Percentiles rank a stretch among this genome's conserved stretches.
These are phyloP conservation scores for Cirrhinus mrigala DNA, from an alignment of 2,797 vertebrate species.

Conservation along the genomic window DNA sequence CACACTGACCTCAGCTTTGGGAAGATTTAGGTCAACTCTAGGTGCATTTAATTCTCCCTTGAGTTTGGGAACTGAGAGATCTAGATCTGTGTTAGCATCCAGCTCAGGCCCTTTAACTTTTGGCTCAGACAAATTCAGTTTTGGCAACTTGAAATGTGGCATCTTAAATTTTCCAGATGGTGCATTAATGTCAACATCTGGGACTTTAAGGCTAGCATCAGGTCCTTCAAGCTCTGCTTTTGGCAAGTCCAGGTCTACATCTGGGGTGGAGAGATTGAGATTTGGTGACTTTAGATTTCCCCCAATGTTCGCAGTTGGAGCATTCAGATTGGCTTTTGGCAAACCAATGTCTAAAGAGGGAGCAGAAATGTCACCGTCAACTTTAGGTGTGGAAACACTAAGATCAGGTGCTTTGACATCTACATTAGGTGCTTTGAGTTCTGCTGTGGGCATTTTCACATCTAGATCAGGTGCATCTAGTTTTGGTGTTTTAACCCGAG, in stretches of 20 bases:
- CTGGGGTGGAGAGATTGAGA: constrained; percentile 37
- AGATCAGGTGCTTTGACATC: constrained; percentile 45
- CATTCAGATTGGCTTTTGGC: constrained; percentile 45
- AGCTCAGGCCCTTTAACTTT: constrained; percentile 44
- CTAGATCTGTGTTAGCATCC: constrained; percentile 42
- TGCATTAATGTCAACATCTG: constrained; percentile 47
- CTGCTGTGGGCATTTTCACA: constrained; percentile 57
- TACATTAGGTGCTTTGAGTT: constrained; percentile 51
- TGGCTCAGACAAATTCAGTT: constrained; percentile 37
- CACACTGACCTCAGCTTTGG: constrained; percentile 54
- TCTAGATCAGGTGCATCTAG: constrained; percentile 58
- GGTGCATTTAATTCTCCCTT: constrained; percentile 39
- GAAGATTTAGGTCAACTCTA: constrained; percentile 51
- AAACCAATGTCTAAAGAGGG: constrained; percentile 50
- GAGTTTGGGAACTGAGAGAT: constrained; percentile 45
- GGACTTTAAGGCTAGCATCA: constrained; percentile 53
- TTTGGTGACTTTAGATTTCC: constrained; percentile 30
- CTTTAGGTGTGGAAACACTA: constrained; percentile 41
- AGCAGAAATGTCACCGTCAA: constrained; percentile 38
- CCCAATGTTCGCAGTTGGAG: constrained; percentile 34
- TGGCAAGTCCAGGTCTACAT: constrained; percentile 52
- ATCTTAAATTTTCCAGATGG: constrained; percentile 46
- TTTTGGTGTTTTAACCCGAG: constrained; percentile 67
- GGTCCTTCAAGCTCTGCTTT: constrained; percentile 50
- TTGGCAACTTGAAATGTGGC: constrained; percentile 57